These are phyloP conservation scores for Tipula helvola DNA, from an alignment of 2,888 invertebrate genomes.

Conservation along the genomic window DNA sequence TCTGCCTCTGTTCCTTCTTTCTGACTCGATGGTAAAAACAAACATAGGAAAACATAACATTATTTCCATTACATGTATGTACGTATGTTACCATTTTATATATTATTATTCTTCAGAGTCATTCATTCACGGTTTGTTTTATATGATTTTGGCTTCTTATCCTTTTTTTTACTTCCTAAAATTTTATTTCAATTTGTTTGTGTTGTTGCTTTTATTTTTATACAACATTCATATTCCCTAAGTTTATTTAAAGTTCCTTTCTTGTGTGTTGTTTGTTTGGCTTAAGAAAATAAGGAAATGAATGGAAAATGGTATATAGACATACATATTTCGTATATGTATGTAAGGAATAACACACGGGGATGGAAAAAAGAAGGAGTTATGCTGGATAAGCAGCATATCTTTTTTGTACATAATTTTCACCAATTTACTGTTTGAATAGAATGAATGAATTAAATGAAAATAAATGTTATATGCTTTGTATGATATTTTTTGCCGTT, in stretches of 20 bases:
- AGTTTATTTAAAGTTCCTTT: background rate
- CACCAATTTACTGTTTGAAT: conserved; percentile 4
- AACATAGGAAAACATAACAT: conserved; percentile 4
- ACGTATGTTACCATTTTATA: background rate
- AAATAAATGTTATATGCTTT: background rate
- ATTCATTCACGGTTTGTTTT: background rate
- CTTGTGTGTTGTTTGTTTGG: background rate
- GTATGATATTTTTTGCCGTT: background rate
- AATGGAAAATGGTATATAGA: background rate
- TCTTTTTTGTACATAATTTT: conserved; percentile 4
- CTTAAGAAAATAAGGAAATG: conserved; percentile 4
- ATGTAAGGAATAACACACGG: background rate
- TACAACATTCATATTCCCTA: background rate
- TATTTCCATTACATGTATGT: background rate
- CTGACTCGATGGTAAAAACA: background rate
- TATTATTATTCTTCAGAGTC: background rate
- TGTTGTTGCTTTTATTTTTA: background rate
- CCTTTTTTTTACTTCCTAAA: background rate
- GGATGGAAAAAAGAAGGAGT: background rate
- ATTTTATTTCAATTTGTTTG: background rate
- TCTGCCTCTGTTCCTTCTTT: background rate
- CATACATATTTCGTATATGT: background rate
- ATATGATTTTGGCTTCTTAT: conserved; percentile 4
- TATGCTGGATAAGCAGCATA: background rate
- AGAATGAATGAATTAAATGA: conserved; percentile 4